Percentiles rank a stretch among this genome's conserved stretches.
Conservation (phyloP, 2,113 vertebrate genomes). For the Phycodurus eques region DNA sequence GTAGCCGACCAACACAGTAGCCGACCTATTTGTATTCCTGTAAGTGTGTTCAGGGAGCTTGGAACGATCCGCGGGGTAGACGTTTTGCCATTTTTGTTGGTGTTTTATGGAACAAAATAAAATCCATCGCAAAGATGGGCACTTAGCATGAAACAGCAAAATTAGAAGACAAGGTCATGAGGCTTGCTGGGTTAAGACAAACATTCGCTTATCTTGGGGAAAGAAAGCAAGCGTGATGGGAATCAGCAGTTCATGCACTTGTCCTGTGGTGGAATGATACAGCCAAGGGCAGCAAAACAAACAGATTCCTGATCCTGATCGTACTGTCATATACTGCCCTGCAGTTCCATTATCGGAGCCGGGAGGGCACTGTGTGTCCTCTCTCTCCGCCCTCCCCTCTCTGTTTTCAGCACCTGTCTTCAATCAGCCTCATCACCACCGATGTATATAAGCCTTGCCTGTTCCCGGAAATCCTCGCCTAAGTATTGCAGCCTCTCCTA, state of each 20-base stretch:
- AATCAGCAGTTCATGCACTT: conserved; percentile 61
- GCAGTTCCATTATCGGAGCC: no score
- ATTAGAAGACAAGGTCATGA: conserved; percentile 68
- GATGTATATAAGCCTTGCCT: no score
- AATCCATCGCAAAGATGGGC: conserved; percentile 49
- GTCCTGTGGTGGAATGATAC: conserved; percentile 44
- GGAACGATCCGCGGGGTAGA: conserved; percentile 69
- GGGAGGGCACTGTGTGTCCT: no score
- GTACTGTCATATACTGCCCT: conserved; percentile 2
- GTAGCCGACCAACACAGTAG: conserved; percentile 69
- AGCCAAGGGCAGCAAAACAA: conserved; percentile 50
- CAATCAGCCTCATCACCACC: no score
- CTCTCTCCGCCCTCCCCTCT: no score
- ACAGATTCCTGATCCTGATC: conserved; percentile 28
- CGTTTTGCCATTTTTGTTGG: conserved; percentile 47
- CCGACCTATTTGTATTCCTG: conserved; percentile 82
- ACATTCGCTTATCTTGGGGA: conserved; percentile 59
- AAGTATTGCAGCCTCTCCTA: no score
- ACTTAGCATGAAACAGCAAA: conserved; percentile 71
- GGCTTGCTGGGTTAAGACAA: conserved; percentile 59
- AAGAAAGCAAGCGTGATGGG: conserved; percentile 55
- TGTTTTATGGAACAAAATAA: conserved; percentile 23
- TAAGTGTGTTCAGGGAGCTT: conserved; percentile 67
- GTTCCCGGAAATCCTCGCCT: no score
- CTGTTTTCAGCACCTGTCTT: no score